Evolutionary conservation across 1,140 invertebrate genomes (phyloP), one percentile per base, ranked within the genome.

Genomic region (Fopius arisanus): DNA sequence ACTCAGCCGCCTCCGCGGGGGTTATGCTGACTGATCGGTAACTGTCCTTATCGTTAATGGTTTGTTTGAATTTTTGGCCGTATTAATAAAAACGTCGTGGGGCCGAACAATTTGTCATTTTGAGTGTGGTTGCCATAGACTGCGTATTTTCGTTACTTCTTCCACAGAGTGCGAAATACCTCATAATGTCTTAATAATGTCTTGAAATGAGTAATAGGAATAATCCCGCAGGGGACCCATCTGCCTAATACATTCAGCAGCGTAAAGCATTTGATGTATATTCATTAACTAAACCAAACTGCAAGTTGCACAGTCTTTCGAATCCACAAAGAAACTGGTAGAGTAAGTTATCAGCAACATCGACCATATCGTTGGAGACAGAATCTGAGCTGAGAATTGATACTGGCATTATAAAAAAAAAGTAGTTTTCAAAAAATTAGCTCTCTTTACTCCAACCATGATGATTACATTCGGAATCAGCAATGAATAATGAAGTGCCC

Each of bases 151-250:
- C n/a, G n/a, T n/a, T n/a, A n/a, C n/a, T n/a, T n/a, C n/a, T n/a
- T n/a, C n/a, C n/a, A n/a, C n/a, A n/a, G n/a, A n/a, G n/a, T n/a
- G n/a, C n/a, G n/a, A n/a, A n/a, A n/a, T n/a, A n/a, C n/a, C n/a
- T n/a, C n/a, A 40, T n/a, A 73, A 26, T 23, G 19, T 10, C 1
- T 73, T 59, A 41, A 75, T 75, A 3, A 73, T 6, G 41, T 74
- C 63, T 65, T 78, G 74, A 54, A 68, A 78, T 62, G 43, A 48
- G 37, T 71, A 77, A 33, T 68, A 74, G 0, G 75, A 63, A 0
- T 33, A 62, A 0, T 40, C 28, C 69, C 68, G 72, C 12, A 77
- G 28, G 23, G 75, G 73, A 7, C 75, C 75, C 3, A 72, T 66
- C 0, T 74, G 21, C 6, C 6, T 28, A 0, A 76, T 72, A 12